These are phyloP conservation scores for Phenganax marumi DNA, from an alignment of 92 coral and sea anemone genomes.

Conservation along the genomic window DNA sequence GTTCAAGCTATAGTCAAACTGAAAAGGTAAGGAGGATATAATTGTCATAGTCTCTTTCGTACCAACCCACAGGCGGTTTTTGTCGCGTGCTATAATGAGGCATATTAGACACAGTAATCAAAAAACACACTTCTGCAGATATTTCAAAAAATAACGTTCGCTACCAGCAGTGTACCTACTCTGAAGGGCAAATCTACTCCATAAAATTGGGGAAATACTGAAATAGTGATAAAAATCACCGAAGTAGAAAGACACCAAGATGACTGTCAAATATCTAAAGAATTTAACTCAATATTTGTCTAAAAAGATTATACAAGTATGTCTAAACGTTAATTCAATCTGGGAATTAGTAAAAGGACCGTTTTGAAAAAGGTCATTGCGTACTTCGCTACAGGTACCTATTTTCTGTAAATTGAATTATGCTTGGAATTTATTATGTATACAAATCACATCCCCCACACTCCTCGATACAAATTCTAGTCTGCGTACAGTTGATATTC, in stretches of 20 bases:
- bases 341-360: not conserved
- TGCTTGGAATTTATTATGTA: not conserved
- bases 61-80: not conserved
- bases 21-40: not conserved
- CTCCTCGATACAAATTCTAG: not conserved
- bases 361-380: not conserved
- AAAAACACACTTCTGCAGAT: too few relatives aligned
- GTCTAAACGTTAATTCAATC: not conserved
- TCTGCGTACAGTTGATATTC: too few relatives aligned
- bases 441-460: not conserved
- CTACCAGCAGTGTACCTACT: too few relatives aligned
- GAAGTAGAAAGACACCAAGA: too few relatives aligned
- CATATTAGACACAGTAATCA: too few relatives aligned
- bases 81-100: too few relatives aligned
- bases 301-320: not conserved
- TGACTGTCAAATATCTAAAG: not conserved
- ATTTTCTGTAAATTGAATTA: not conserved
- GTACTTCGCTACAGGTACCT: not conserved
- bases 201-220: not conserved
- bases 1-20: conserved; percentile 17
- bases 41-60: not conserved
- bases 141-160: too few relatives aligned
- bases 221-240: too few relatives aligned
- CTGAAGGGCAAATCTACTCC: too few relatives aligned
- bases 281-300: not conserved